A percentile compares a stretch with the other conserved stretches of the same genome.
These are phyloP conservation scores for Harpagus bidentatus DNA, from an alignment of 2,113 vertebrate species.

Conservation along the genomic window DNA sequence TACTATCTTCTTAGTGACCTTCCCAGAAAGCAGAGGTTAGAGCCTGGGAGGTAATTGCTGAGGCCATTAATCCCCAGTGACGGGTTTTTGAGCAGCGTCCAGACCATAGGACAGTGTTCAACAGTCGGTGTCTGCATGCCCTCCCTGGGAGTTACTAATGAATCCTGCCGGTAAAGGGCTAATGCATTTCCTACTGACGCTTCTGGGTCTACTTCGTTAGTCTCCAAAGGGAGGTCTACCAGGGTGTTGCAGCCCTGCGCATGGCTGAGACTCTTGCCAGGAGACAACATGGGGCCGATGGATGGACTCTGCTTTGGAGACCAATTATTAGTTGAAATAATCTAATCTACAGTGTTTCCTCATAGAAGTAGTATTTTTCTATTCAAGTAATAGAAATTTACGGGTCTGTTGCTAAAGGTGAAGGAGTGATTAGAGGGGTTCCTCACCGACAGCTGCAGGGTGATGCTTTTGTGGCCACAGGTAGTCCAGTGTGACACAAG, in stretches of 20 bases:
- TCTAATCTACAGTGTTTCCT: background rate
- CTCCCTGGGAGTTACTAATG: background rate
- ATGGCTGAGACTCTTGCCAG: fast-evolving
- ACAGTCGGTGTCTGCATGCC: background rate
- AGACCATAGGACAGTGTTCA: background rate
- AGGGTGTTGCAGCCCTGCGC: background rate
- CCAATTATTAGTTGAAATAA: background rate
- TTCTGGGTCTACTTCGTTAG: background rate
- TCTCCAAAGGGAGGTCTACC: background rate
- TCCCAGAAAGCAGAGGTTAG: background rate
- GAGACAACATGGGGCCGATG: fast-evolving
- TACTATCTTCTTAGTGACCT: background rate
- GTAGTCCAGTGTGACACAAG: background rate
- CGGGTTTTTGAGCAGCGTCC: background rate
- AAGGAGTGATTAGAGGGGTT: background rate
- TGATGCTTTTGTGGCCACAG: background rate
- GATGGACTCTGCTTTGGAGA: background rate
- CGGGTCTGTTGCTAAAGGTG: background rate
- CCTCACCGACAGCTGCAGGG: background rate
- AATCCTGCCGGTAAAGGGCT: background rate
- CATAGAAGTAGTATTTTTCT: background rate
- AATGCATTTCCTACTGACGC: background rate
- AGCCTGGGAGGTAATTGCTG: background rate
- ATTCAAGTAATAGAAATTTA: background rate
- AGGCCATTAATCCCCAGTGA: background rate